phyloP scores from a whole-genome alignment of 1,140 invertebrate species.

The Tetramorium parvispinum region DNA sequence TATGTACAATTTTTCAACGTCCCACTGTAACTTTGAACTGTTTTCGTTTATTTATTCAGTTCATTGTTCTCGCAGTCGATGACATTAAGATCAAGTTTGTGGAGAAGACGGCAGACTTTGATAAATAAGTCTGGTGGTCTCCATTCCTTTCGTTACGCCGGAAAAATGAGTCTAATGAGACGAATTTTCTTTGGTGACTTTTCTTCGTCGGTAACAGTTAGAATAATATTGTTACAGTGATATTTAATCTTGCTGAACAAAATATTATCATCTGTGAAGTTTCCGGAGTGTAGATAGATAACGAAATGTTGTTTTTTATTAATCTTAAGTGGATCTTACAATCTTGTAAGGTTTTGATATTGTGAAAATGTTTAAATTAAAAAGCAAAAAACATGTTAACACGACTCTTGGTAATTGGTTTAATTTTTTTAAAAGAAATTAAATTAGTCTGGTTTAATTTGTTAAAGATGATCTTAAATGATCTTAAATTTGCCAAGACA shows the following conservation, averaged over 20 bases:
- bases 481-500: background rate
- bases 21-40: background rate
- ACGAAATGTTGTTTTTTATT: background rate
- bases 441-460: background rate
- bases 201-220: background rate
- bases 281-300: background rate
- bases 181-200: background rate
- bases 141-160: background rate
- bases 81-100: background rate
- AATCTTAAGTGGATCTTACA: background rate
- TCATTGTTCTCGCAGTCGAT: too few relatives aligned
- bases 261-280: background rate
- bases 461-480: background rate
- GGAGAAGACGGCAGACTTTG: background rate
- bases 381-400: background rate
- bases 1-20: background rate
- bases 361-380: background rate
- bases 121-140: background rate
- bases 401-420: background rate
- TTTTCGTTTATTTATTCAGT: background rate
- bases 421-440: background rate
- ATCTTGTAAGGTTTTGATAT: background rate
- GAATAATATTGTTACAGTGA: background rate
- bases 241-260: background rate
- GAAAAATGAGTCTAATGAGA: conserved; percentile 2